A percentile compares a stretch with the other conserved stretches of the same genome.
Conservation (phyloP, 1,140 invertebrate genomes). For the Drosophila dunni region DNA sequence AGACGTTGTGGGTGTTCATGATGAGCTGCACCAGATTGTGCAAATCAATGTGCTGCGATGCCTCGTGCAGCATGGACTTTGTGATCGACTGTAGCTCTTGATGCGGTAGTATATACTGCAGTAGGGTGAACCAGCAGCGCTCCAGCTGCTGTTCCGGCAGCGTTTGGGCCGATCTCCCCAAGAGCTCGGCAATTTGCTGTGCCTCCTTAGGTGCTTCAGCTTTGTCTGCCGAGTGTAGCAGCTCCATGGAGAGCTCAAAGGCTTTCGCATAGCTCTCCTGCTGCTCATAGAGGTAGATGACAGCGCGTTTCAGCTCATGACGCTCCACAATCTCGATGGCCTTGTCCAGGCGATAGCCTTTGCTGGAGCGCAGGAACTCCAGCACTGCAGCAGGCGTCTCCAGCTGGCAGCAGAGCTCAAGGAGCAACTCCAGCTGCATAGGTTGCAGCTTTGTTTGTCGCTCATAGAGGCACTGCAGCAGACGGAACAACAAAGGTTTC, state of each 20-base stretch:
- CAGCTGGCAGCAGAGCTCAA: constrained; percentile 89
- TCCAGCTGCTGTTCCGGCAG: constrained; percentile 83
- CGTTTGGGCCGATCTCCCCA: constrained; percentile 82
- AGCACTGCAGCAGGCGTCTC: constrained; percentile 80
- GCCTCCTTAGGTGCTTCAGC: constrained; percentile 38
- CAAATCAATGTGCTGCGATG: constrained; percentile 86
- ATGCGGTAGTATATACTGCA: constrained; percentile 81
- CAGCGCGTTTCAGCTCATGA: constrained; percentile 81
- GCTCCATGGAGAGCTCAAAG: constrained; percentile 84
- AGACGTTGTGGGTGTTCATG: constrained; percentile 78
- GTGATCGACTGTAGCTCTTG: constrained; percentile 77
- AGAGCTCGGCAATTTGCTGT: constrained; percentile 76
- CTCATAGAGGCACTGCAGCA: constrained; percentile 88
- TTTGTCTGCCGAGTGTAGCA: constrained; percentile 57
- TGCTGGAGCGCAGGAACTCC: constrained; percentile 69
- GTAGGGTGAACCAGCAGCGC: constrained; percentile 84
- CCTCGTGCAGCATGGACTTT: constrained; percentile 85
- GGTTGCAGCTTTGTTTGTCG: constrained; percentile 86
- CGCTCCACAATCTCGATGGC: constrained; percentile 84
- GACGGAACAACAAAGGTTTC: constrained; percentile 86
- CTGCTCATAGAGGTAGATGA: constrained; percentile 85
- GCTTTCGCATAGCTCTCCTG: constrained; percentile 85
- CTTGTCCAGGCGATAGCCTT: constrained; percentile 74
- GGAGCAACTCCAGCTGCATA: constrained; percentile 87
- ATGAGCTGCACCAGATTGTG: constrained; percentile 85